phyloP scores from a whole-genome alignment of 2,113 vertebrate species.

The Gavialis gangeticus region DNA sequence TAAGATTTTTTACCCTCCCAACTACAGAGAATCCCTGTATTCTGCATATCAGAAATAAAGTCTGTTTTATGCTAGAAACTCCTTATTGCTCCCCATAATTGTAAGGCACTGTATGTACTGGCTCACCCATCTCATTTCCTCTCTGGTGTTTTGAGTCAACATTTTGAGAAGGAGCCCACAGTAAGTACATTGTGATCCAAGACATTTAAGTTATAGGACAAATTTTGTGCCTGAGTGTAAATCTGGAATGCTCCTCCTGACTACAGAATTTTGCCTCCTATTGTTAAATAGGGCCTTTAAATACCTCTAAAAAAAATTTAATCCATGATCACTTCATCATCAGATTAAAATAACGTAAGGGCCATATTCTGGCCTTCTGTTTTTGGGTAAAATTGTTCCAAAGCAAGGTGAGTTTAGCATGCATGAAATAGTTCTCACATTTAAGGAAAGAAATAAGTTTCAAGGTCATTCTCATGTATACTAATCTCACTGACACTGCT shows the following conservation, averaged over 20 bases:
- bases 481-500: not conserved
- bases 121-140: slow-evolving; percentile 3
- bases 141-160: slow-evolving; percentile 19
- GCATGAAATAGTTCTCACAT: not conserved
- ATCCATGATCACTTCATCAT: not conserved
- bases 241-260: not conserved
- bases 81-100: not conserved
- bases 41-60: not conserved
- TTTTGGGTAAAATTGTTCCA: not conserved
- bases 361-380: not conserved
- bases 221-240: not conserved
- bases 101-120: not conserved
- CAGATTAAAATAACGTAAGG: not conserved
- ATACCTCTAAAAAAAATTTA: not conserved
- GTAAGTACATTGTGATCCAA: slow-evolving; percentile 7
- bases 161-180: slow-evolving; percentile 38
- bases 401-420: not conserved
- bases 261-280: not conserved
- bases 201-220: slow-evolving; percentile 22
- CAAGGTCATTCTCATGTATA: not conserved
- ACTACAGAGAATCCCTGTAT: not conserved
- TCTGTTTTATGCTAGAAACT: not conserved
- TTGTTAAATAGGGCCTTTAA: not conserved
- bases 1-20: not conserved
- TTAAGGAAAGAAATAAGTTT: not conserved